phyloP scores from a whole-genome alignment of 2,797 vertebrate genomes.

The Gymnopithys bicolor region DNA sequence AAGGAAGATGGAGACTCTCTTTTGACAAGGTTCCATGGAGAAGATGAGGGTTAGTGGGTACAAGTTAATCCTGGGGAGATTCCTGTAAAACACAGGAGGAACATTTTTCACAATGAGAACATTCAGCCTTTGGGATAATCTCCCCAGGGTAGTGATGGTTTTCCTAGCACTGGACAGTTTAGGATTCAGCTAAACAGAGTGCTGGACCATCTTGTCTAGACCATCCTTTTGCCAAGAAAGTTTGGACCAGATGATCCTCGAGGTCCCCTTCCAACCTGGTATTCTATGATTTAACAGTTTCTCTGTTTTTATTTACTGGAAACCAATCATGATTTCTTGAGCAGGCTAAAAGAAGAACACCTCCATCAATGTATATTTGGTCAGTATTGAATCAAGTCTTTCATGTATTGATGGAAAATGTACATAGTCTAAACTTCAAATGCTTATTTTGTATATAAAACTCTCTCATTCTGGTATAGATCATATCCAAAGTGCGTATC shows the following conservation, averaged over 20 bases:
- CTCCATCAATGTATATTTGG: neutral
- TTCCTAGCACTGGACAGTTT: neutral
- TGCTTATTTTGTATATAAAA: neutral
- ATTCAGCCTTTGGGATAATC: neutral
- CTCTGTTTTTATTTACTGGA: neutral
- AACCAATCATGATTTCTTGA: neutral
- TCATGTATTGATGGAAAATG: neutral
- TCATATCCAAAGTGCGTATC: neutral
- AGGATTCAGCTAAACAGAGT: neutral
- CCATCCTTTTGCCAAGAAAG: neutral
- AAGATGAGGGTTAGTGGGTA: neutral
- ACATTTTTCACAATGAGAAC: neutral
- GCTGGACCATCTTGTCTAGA: neutral
- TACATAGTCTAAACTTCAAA: neutral
- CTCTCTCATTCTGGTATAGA: neutral
- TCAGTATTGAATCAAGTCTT: neutral
- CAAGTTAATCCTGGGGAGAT: neutral
- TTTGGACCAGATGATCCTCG: neutral
- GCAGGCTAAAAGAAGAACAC: neutral
- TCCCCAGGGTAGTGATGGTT: neutral
- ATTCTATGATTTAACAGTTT: neutral
- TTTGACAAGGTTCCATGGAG: neutral
- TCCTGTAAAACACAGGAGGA: neutral
- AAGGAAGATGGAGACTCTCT: neutral
- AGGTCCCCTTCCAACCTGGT: neutral